These are phyloP conservation scores for Pterobdella sp. DNA, from an alignment of 2,888 invertebrate genomes.

Conservation along the genomic window DNA sequence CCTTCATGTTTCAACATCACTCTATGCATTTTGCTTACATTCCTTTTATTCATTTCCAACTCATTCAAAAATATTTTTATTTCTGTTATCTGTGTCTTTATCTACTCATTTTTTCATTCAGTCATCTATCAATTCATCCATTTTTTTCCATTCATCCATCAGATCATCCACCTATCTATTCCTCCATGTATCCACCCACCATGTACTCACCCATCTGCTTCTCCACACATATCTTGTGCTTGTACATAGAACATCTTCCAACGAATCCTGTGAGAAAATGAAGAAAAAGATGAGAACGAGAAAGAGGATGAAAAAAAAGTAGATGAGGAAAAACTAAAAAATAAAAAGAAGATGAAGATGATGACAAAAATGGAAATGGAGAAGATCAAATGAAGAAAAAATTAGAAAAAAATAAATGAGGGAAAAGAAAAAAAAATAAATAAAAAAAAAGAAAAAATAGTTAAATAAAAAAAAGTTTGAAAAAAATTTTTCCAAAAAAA, in stretches of 20 bases:
- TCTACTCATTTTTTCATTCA: not conserved
- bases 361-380: not conserved
- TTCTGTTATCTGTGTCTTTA: too few species aligned
- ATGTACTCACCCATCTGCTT: not conserved
- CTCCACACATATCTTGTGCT: not conserved
- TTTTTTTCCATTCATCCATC: not conserved
- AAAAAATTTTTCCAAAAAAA: too few species aligned
- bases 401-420: not conserved
- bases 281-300: too few species aligned
- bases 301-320: too few species aligned
- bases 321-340: too few species aligned
- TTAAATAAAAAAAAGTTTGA: too few species aligned
- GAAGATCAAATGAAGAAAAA: not conserved
- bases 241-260: not conserved
- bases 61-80: too few species aligned
- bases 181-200: not conserved
- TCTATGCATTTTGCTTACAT: not conserved
- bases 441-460: too few species aligned
- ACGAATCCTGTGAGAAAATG: too few species aligned
- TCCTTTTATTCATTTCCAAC: too few species aligned
- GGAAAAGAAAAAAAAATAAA: not conserved
- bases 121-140: not conserved
- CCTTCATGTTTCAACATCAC: not conserved
- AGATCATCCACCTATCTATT: not conserved
- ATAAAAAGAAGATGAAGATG: not conserved